phyloP scores from a whole-genome alignment of 2,797 vertebrate genomes.

The Sphenopsis melanotis region DNA sequence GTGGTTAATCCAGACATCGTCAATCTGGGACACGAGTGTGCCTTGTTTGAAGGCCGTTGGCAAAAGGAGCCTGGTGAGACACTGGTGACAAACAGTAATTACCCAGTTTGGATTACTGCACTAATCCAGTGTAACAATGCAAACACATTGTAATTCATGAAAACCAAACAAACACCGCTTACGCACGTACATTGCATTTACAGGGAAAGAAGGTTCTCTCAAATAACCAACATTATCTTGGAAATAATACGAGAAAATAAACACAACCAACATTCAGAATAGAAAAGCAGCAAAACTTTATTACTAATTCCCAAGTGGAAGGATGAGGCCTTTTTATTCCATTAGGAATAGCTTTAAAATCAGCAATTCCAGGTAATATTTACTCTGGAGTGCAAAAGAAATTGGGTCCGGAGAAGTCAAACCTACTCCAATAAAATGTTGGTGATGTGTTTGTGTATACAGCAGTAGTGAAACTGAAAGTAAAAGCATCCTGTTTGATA shows the following conservation, averaged over 20 bases:
- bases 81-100: conserved; percentile 12
- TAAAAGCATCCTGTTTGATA: not conserved
- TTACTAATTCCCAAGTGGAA: not conserved
- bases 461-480: not conserved
- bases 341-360: not conserved
- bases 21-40: not conserved
- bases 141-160: not conserved
- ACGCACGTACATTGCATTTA: not conserved
- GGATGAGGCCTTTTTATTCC: not conserved
- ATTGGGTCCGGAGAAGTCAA: not conserved
- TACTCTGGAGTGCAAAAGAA: not conserved
- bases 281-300: not conserved
- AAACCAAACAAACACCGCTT: not conserved
- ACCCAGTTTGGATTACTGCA: not conserved
- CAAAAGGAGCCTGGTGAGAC: not conserved
- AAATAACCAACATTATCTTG: not conserved
- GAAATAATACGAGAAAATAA: not conserved
- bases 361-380: not conserved
- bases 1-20: not conserved
- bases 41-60: not conserved
- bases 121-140: not conserved
- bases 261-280: not conserved
- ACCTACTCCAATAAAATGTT: not conserved
- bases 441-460: not conserved
- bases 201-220: not conserved